Base-by-base conservation (phyloP, 2,113 vertebrate species). In the Nesogale talazaci region DNA sequence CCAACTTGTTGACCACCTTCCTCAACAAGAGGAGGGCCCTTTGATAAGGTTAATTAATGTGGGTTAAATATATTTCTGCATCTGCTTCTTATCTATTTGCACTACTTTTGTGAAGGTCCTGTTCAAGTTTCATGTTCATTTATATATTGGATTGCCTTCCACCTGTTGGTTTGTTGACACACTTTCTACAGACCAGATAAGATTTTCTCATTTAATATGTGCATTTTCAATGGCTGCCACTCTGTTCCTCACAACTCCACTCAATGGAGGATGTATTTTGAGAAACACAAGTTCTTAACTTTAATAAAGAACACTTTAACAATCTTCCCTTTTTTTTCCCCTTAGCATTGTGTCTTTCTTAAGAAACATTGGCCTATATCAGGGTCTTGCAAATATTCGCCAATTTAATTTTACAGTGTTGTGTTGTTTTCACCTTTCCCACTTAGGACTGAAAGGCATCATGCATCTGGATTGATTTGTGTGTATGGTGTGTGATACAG, bases 401-500 rank as follows among this genome's bases (percentile, higher is more conserved):
- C 10, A 91, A 52, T 70, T 88, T 88, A 23, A 70, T 75, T 89
- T 95, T 83, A 75, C 27, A 69, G 79, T 40, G 81, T 63, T 80
- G 83, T 69, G 29, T 75, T 67, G n/a, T 31, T 85, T 83, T 86
- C 52, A 72, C 22, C 59, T 65, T 76, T 59, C 79, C 63, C 20
- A 46, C 80, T 83, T 95, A 65, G 81, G 83, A 40, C n/a, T 59
- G 22, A 29, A 86, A 82, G 52, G 22, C 38, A 86, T 70, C n/a
- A 52, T 56, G 22, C 38, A 89, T 76, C 57, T 89, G 72, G 57
- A 86, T 57, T 86, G 31, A 94, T 90, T 86, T 83, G 52, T 86
- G 31, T 82, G 11, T 82, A 79, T 67, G 52, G 78, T 69, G 31
- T 69, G 69, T 61, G 56, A 56, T 23, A 74, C 5, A 75, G 57